Conservation (phyloP, 2,113 vertebrate species). For the Trinectes maculatus region DNA sequence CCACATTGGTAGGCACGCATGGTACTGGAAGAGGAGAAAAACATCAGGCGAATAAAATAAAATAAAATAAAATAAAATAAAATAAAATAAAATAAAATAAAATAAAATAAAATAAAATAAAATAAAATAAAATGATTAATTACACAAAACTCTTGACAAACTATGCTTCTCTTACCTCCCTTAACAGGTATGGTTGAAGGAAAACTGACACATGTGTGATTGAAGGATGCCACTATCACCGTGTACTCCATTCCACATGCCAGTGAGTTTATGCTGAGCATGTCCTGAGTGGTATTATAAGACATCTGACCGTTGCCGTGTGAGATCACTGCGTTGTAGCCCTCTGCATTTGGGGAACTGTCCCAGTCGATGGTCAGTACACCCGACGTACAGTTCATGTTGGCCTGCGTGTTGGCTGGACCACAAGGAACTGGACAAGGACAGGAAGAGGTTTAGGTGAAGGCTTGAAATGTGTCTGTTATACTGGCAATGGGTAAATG, state of each 20-base stretch:
- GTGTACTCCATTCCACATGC: constrained; percentile 70
- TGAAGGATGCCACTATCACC: constrained; percentile 67
- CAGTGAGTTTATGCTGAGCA: constrained; percentile 46
- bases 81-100: too few relatives aligned
- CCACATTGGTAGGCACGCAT: constrained; percentile 73
- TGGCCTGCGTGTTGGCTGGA: constrained; percentile 47
- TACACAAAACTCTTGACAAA: neutral
- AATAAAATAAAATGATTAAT: too few relatives aligned
- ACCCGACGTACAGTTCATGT: constrained; percentile 66
- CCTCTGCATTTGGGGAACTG: constrained; percentile 16
- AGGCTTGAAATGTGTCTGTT: neutral
- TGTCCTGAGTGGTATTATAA: constrained; percentile 52
- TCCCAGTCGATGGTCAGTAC: constrained; percentile 67
- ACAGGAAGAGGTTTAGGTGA: neutral
- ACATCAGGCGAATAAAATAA: too few relatives aligned
- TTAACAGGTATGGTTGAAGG: constrained; percentile 46
- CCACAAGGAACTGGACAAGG: constrained; percentile 77
- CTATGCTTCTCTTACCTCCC: constrained; percentile 64
- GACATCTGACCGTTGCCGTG: neutral
- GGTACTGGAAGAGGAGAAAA: constrained; percentile 68
- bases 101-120: too few relatives aligned
- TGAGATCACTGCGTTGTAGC: constrained; percentile 60
- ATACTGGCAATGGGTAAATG: too few relatives aligned
- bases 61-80: too few relatives aligned
- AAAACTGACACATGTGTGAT: constrained; percentile 69